phyloP scores from a whole-genome alignment of 2,797 vertebrate species.

The Columba guinea region DNA sequence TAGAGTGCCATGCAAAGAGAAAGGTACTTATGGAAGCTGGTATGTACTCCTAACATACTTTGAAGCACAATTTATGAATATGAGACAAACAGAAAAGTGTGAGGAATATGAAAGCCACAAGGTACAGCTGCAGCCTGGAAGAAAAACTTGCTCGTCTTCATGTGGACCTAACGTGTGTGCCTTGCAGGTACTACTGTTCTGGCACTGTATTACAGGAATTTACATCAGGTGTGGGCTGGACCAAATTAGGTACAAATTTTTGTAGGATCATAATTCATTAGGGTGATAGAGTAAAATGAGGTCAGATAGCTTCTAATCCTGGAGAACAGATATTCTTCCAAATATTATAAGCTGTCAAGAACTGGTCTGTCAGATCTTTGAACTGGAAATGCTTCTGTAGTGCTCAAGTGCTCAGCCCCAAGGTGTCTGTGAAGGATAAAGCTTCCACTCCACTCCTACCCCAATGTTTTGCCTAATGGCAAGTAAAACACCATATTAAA shows the following conservation, averaged over 20 bases:
- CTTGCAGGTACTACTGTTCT: background rate
- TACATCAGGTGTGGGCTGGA: background rate
- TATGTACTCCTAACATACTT: background rate
- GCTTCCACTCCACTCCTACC: background rate
- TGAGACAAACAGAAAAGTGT: background rate
- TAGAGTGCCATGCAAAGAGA: background rate
- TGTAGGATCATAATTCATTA: background rate
- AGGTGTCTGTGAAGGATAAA: background rate
- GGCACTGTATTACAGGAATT: background rate
- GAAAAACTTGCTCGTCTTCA: background rate
- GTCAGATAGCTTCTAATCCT: background rate
- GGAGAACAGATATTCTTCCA: background rate
- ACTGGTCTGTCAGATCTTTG: background rate
- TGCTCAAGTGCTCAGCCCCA: background rate
- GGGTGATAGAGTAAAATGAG: background rate
- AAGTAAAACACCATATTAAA: background rate
- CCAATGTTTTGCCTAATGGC: slow-evolving; percentile 8
- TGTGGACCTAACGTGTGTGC: fast-evolving
- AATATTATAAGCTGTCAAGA: background rate
- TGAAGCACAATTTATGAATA: background rate
- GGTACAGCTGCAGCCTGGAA: background rate
- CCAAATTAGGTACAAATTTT: background rate
- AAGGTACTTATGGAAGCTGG: background rate
- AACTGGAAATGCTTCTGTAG: background rate
- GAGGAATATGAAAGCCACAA: background rate